Base-by-base conservation (phyloP, 2,797 vertebrate species). In the Pangasius djambal region DNA sequence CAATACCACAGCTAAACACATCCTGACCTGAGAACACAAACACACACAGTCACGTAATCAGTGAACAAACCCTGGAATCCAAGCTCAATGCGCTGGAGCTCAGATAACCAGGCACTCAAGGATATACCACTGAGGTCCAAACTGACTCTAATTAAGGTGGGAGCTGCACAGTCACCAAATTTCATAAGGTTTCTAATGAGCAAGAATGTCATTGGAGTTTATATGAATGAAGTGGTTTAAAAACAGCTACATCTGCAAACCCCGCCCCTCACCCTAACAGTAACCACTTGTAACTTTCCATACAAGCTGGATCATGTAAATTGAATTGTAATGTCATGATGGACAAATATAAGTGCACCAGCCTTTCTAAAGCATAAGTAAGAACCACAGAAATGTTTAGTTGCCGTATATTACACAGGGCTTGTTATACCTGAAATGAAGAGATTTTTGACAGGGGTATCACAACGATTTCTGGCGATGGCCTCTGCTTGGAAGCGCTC, bases 1-100 rank as follows among this genome's bases (percentile, higher is more conserved):
- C 96, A 40, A 98, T 95, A 40, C 97, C 97, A 6, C 96, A 97
- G 93, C 97, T 97, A 92, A 98, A 97, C 93, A 98, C 96, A 0
- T 98, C 97, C 93, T 98, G 97, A 83, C 97, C 97, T 98, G 94
- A 48, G 92, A 90, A 69, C 10, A 6, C 28, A 85, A 69, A 85
- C 28, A 91, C 87, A 88, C 5, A 91, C n/a, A 40, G 6, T 44
- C 10, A 81, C 52, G 20, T 10, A 34, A 34, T 52, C 1, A 16
- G 44, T 48, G 18, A 79, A 79, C 6, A 55, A 79, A 55, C 6
- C 6, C 2, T 55, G 16, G 13, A 79, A 79, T 18, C 2, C 50
- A 16, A 20, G 52, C 31, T 22, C n/a, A 22, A 4, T 57, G 7
- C 9, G 20, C 18, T 81, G 31, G 55, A 81, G 25, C 44, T 50